Conservation (phyloP, 53 echinoderm and acorn worm species). For the Echinometra lucunter region DNA sequence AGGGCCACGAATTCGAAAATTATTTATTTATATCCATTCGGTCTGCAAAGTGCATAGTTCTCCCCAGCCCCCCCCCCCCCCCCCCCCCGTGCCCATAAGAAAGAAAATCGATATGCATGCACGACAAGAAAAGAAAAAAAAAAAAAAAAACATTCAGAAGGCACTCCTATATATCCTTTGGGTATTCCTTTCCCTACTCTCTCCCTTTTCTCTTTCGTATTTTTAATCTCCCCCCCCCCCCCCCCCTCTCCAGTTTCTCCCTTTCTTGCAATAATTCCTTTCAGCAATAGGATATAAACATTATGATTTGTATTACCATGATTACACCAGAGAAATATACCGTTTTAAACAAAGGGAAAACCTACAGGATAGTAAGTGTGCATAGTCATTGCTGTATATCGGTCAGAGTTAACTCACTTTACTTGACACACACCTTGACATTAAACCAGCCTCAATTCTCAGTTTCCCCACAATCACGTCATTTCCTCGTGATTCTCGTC, state of each 20-base stretch:
- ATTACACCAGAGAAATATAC: no score
- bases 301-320: not conserved
- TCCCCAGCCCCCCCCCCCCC: no score
- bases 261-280: not conserved
- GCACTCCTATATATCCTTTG: no score
- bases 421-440: not conserved
- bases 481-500: not conserved
- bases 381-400: not conserved
- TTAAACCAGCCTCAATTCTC: conserved; percentile 16
- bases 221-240: not conserved
- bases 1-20: not conserved
- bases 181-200: not conserved
- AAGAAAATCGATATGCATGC: no score
- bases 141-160: no score
- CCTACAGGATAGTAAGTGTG: not conserved
- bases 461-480: not conserved
- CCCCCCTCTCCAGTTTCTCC: no score
- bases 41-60: not conserved
- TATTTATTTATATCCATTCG: not conserved
- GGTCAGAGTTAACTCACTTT: not conserved
- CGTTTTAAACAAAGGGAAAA: not conserved
- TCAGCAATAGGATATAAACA: not conserved
- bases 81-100: no score
- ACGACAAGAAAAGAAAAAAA: no score
- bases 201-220: not conserved